Evolutionary conservation across 2,797 vertebrate species (phyloP), one percentile per base, ranked within the genome.

Genomic region (Emydoidea blandingii): DNA sequence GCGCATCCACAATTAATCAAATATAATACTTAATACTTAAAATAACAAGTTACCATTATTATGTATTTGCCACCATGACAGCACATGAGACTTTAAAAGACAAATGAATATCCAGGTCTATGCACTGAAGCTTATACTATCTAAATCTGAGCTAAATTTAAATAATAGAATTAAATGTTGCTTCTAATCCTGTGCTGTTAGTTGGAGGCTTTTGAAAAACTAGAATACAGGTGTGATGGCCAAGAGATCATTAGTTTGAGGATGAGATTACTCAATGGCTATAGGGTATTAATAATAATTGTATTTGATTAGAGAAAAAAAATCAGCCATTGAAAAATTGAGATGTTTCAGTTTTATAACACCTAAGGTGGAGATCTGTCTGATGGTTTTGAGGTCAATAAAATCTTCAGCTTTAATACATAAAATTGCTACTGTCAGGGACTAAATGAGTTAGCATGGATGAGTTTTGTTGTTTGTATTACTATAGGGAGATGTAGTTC

Each of bases 401-500:
- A 47, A 76, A 74, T 31, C 44, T 78, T 78, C 74, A 78, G 12
- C 7, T 29, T 78, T 78, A 79, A 79, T 27, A 79, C 18, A 89
- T 0, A 50, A 56, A 92, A 81, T n/a, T 91, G 54, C 37, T 92
- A 81, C 3, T 83, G 37, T 23, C 76, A 34, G 31, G 44, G 21
- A 44, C n/a, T 89, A 41, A 21, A 2, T 68, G 65, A 86, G 1
- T 21, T 62, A 52, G 12, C 21, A 3, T 23, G 74, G 12, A 27
- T 57, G 50, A 88, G 59, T 79, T 31, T 80, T 96, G 6, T n/a
- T 92, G 3, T 76, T 91, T 84, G 29, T 72, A 83, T 79, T 88
- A 9, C 52, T 90, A 19, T 44, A 90, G 5, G 11, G 5, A 86
- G 9, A 72, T 87, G 2, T 57, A 88, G 31, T 81, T 23, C 90